Evolutionary conservation across 2,113 vertebrate species (phyloP).

Genomic region (Camelus bactrianus): DNA sequence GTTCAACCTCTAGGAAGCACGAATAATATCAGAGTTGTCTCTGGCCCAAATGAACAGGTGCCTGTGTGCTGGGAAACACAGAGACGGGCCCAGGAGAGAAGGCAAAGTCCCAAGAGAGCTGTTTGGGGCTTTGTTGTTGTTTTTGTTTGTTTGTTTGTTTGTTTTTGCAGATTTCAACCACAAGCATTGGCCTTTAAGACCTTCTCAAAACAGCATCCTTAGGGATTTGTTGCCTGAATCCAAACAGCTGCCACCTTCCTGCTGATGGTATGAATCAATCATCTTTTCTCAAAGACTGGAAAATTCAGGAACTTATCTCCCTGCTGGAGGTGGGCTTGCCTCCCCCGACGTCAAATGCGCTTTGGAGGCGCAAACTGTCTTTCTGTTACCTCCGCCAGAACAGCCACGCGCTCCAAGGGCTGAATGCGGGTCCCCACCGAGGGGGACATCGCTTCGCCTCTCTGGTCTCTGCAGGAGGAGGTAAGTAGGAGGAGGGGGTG

Average conservation of each 20-base stretch:
- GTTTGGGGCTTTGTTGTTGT: too few species aligned
- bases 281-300: not conserved
- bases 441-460: not conserved
- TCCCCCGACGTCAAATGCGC: not conserved
- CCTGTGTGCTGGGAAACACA: not conserved
- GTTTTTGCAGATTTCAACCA: not conserved
- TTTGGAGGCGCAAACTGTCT: not conserved
- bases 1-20: not conserved
- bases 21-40: not conserved
- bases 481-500: not conserved
- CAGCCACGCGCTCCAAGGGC: not conserved
- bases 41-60: not conserved
- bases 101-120: not conserved
- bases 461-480: not conserved
- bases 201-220: not conserved
- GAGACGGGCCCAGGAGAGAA: not conserved
- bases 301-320: not conserved
- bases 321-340: not conserved
- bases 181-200: not conserved
- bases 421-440: not conserved
- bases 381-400: not conserved
- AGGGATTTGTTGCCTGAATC: not conserved
- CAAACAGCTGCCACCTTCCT: not conserved
- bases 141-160: too few species aligned
- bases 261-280: not conserved